These are phyloP conservation scores for Nansenia antarctica DNA, from an alignment of 2,113 vertebrate species.

Conservation along the genomic window DNA sequence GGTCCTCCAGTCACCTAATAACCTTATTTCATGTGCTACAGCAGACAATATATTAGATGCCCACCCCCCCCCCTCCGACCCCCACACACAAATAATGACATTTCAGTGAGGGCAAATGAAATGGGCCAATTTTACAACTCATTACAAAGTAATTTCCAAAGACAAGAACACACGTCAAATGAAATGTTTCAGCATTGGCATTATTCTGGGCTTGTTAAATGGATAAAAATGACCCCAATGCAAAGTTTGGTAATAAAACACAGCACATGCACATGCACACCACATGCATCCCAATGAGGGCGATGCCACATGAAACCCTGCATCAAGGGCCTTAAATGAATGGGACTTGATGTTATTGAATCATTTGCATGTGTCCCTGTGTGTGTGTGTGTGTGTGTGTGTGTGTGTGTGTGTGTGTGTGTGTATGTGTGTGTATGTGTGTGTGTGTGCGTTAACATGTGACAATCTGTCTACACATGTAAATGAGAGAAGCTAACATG, in stretches of 20 bases:
- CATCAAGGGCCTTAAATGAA: not conserved
- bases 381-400: not conserved
- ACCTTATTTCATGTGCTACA: slow-evolving; percentile 54
- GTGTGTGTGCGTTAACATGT: not conserved
- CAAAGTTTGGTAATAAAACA: not conserved
- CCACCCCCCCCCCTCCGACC: not conserved
- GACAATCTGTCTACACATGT: not conserved
- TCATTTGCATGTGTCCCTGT: not conserved
- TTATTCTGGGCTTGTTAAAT: not conserved
- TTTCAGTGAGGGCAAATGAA: slow-evolving; percentile 58
- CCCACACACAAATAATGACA: slow-evolving; percentile 44
- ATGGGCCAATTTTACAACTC: slow-evolving; percentile 58
- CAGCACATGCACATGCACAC: not conserved
- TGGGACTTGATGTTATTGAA: not conserved
- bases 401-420: not conserved
- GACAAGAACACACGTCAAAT: slow-evolving; percentile 12
- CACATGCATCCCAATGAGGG: not conserved
- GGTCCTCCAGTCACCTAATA: slow-evolving; percentile 15
- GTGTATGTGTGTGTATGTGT: too few relatives aligned
- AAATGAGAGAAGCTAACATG: slow-evolving; percentile 50
- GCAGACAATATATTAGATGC: slow-evolving; percentile 32
- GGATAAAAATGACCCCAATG: not conserved
- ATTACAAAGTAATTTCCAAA: slow-evolving; percentile 38
- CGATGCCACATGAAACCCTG: not conserved
- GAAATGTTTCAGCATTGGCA: not conserved